Evolutionary conservation across 2,797 vertebrate species (phyloP).

Genomic region (Octomys mimax): DNA sequence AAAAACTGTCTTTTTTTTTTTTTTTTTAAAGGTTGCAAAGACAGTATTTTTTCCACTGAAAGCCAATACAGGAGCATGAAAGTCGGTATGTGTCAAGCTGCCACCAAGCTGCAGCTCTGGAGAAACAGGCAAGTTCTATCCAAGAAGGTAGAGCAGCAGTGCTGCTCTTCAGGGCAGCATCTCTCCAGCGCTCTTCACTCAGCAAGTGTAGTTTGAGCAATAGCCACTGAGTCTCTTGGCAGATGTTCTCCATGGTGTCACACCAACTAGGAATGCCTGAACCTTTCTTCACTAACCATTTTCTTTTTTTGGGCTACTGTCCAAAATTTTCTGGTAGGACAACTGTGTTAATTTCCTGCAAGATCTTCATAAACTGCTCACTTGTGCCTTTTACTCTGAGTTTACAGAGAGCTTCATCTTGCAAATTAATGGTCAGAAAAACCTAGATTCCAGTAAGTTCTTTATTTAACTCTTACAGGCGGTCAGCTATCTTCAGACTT

Average conservation of each 20-base stretch:
- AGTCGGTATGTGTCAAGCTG: not conserved
- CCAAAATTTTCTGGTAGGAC: conserved; percentile 95
- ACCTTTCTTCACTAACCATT: conserved; percentile 94
- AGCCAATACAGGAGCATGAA: conserved; percentile 1
- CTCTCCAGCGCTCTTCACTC: conserved; percentile 88
- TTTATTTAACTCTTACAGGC: conserved; percentile 95
- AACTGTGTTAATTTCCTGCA: conserved; percentile 96
- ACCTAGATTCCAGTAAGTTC: conserved; percentile 97
- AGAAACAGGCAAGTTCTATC: conserved; percentile 47
- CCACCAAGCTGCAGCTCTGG: not conserved
- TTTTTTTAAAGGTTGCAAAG: conserved; percentile 3
- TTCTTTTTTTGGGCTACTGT: conserved; percentile 95
- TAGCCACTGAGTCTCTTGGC: conserved; percentile 96
- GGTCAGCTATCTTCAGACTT: conserved; percentile 94
- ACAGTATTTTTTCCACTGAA: conserved; percentile 61
- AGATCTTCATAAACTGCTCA: conserved; percentile 98
- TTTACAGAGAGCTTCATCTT: conserved; percentile 95
- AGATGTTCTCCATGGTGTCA: conserved; percentile 96
- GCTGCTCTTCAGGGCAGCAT: conserved; percentile 95
- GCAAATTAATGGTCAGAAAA: conserved; percentile 96
- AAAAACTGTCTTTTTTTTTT: not conserved
- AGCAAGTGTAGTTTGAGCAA: conserved; percentile 94
- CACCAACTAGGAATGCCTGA: conserved; percentile 97
- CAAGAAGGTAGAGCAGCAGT: conserved; percentile 86
- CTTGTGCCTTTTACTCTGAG: conserved; percentile 96